Evolutionary conservation across 1,140 invertebrate species (phyloP).

Genomic region (Harlomillsia oculata): DNA sequence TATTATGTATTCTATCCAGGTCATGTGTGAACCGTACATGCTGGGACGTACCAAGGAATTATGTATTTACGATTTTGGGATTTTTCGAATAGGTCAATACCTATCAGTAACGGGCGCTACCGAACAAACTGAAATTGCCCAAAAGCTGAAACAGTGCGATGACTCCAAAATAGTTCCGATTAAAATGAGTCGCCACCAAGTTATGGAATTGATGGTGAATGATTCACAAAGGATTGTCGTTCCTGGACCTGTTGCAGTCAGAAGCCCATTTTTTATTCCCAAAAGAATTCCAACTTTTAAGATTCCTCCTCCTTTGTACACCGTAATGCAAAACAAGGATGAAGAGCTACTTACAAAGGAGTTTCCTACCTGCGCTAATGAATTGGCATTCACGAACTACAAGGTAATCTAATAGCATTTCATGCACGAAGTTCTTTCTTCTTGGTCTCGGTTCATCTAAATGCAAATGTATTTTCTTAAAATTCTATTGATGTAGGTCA

Average conservation of each 20-base stretch:
- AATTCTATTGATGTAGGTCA: constrained; percentile 43
- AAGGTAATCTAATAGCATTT: neutral
- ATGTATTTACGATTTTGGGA: constrained; percentile 48
- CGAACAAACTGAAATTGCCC: neutral
- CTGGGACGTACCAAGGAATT: constrained; percentile 51
- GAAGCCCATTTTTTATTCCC: constrained; percentile 31
- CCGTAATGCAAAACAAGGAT: constrained; percentile 14
- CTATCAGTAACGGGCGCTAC: constrained; percentile 42
- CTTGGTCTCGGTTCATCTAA: constrained; percentile 42
- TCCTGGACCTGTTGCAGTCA: constrained; percentile 6
- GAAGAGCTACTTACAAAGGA: constrained; percentile 2
- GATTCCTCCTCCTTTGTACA: constrained; percentile 37
- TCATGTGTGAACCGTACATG: neutral
- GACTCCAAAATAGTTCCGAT: constrained; percentile 40
- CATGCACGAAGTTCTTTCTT: constrained; percentile 39
- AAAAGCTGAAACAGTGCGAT: constrained; percentile 45
- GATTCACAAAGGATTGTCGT: neutral
- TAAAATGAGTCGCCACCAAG: constrained; percentile 38
- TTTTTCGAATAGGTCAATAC: constrained; percentile 48
- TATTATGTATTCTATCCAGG: too few species aligned
- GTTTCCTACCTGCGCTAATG: neutral
- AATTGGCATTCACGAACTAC: constrained; percentile 8
- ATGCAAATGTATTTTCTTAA: constrained; percentile 39
- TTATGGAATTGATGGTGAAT: constrained; percentile 45
- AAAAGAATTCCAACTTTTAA: constrained; percentile 36